Evolutionary conservation across 1,140 invertebrate species (phyloP), one percentile per base, ranked within the genome.

Genomic region (Caenorhabditis inopinata): DNA sequence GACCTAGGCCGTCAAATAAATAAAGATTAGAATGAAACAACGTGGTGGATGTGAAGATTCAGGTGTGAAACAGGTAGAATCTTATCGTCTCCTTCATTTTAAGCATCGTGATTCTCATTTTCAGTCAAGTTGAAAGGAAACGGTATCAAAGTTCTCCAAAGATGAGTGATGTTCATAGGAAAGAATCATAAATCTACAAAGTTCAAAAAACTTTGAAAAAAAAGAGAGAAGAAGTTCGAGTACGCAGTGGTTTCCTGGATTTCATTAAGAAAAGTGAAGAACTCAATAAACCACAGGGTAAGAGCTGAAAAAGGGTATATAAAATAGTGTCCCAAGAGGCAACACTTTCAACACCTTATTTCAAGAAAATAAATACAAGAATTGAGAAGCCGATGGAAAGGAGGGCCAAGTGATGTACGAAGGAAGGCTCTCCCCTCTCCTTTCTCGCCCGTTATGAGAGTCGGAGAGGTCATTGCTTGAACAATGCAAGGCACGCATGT

Each of bases 281-380:
- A 29, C 38, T 27, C 58, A 68, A 68, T 68, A 42, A 18, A 42
- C 35, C 32, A 68, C 21, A 68, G 58, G 38, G 32, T 38, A 42
- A 21, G 3, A 7, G 32, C n/a, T n/a, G n/a, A 58, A n/a, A 5
- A 32, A 14, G 27, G n/a, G 27, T n/a, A 58, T 32, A 58, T 32
- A 32, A 25, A 53, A 53, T 27, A 27, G 53, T 42, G 32, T 68
- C 58, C 58, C 58, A 68, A 68, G 58, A 68, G 58, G 58, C 58
- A 68, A 68, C 58, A 68, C 27, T 68, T 68, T 68, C 58, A 68
- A 68, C 58, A 68, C 58, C 58, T n/a, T 68, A 68, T 38, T 68
- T 68, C 32, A 9, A 68, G 58, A 68, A 38, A 68, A 68, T 32
- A 68, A 68, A 68, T 68, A 38, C 58, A 68, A 68, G 58, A 68